These are phyloP conservation scores for Trimorus sp. DNA, from an alignment of 2,888 invertebrate species.

Conservation along the genomic window DNA sequence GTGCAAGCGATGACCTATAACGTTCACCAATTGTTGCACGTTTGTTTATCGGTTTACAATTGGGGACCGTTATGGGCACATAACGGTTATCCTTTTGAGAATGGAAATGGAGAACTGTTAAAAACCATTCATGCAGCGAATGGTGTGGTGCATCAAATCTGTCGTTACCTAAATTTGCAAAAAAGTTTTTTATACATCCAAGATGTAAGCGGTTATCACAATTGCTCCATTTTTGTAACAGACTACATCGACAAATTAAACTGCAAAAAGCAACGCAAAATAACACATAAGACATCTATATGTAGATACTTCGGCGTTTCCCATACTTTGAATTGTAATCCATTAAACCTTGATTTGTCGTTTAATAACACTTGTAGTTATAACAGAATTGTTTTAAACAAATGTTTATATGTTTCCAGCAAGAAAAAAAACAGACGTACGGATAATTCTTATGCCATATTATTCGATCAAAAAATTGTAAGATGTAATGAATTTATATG, in stretches of 20 bases:
- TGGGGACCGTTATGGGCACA: constrained; percentile 25
- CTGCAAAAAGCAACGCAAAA: neutral
- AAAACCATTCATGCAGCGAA: constrained; percentile 2
- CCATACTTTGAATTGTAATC: no score
- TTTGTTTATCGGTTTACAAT: constrained; percentile 5
- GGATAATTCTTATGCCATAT: neutral
- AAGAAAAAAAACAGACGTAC: constrained; percentile 1
- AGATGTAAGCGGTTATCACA: neutral
- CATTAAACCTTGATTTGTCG: neutral
- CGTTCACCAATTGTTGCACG: constrained; percentile 20
- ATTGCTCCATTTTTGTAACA: neutral
- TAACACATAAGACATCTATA: neutral
- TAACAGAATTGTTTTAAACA: neutral
- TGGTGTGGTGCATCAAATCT: neutral
- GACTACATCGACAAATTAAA: neutral
- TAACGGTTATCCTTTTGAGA: constrained; percentile 29
- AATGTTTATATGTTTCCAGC: constrained; percentile 1
- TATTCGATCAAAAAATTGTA: neutral
- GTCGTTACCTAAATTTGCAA: neutral
- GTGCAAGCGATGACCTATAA: constrained; percentile 19
- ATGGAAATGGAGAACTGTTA: constrained; percentile 17
- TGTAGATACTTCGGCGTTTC: constrained; percentile 2
- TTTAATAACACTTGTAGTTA: neutral
- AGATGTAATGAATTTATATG: neutral
- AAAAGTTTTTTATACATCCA: neutral